These are phyloP conservation scores for Valencia hispanica DNA, from an alignment of 2,797 vertebrate species.

Conservation along the genomic window DNA sequence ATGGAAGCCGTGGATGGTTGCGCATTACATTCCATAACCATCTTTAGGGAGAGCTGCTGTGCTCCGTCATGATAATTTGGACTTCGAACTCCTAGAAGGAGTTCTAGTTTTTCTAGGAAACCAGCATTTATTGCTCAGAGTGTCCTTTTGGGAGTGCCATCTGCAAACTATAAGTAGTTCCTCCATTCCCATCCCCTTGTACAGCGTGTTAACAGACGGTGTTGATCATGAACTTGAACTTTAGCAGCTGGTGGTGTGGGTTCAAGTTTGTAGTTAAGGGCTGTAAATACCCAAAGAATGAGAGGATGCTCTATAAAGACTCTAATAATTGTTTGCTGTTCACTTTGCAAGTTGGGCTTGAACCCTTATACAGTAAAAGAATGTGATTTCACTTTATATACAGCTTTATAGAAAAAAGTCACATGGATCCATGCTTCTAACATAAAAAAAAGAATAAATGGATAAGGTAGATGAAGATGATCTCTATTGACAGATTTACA, in stretches of 20 bases:
- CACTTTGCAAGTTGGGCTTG: slow-evolving; percentile 64
- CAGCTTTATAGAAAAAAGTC: background rate
- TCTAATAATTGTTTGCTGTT: slow-evolving; percentile 55
- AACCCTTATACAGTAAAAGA: slow-evolving; percentile 52
- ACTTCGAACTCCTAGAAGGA: slow-evolving; percentile 12
- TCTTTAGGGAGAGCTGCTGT: background rate
- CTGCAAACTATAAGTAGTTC: background rate
- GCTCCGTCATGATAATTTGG: background rate
- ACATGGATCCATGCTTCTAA: too few species aligned
- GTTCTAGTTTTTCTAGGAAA: slow-evolving; percentile 5
- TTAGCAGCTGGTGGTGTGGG: slow-evolving; percentile 23
- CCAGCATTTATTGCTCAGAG: background rate
- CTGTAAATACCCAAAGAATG: slow-evolving; percentile 53
- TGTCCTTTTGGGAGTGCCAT: slow-evolving; percentile 4
- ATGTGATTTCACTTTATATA: slow-evolving; percentile 50
- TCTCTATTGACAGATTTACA: background rate
- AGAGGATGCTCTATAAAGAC: slow-evolving; percentile 52
- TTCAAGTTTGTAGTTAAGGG: slow-evolving; percentile 56
- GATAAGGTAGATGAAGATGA: background rate
- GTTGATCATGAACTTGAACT: slow-evolving; percentile 64
- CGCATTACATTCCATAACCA: background rate
- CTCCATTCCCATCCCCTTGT: background rate
- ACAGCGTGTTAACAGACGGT: slow-evolving; percentile 23
- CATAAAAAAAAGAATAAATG: background rate
- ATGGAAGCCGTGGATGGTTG: background rate